Conservation (phyloP, 2,797 vertebrate genomes). For the Glossophaga mutica region DNA sequence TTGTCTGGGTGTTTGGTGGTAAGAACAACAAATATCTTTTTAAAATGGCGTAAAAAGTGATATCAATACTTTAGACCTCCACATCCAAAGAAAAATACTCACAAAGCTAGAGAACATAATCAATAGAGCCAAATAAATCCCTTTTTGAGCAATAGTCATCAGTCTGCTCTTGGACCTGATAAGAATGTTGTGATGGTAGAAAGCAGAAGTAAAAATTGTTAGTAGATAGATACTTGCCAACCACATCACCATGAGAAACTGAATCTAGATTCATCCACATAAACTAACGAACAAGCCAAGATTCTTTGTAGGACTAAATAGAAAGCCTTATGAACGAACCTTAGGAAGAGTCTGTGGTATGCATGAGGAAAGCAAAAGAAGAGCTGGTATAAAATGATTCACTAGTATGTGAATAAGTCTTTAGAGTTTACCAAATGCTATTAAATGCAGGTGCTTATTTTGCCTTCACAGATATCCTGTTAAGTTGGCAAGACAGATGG, state of each 20-base stretch:
- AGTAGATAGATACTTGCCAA: background rate
- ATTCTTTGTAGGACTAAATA: background rate
- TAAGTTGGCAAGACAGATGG: slow-evolving; percentile 24
- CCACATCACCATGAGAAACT: background rate
- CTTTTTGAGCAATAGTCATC: background rate
- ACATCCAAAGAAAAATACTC: background rate
- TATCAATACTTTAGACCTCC: background rate
- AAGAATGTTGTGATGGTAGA: background rate
- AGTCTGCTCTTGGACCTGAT: background rate
- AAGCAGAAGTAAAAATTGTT: background rate
- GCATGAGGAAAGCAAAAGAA: background rate
- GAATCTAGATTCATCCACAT: background rate
- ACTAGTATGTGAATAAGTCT: slow-evolving; percentile 3
- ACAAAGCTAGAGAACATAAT: background rate
- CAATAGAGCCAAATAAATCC: background rate
- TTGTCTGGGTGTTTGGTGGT: background rate
- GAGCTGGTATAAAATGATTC: background rate
- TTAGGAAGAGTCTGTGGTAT: background rate
- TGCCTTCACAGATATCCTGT: slow-evolving; percentile 16
- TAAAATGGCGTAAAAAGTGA: background rate
- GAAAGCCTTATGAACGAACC: background rate
- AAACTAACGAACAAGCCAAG: background rate
- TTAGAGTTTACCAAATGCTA: slow-evolving; percentile 38
- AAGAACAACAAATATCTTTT: background rate
- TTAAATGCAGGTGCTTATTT: slow-evolving; percentile 28